A percentile compares a stretch with the other conserved stretches of the same genome.
phyloP scores from a whole-genome alignment of 2,888 invertebrate species.

The Pediacus dermestoides region DNA sequence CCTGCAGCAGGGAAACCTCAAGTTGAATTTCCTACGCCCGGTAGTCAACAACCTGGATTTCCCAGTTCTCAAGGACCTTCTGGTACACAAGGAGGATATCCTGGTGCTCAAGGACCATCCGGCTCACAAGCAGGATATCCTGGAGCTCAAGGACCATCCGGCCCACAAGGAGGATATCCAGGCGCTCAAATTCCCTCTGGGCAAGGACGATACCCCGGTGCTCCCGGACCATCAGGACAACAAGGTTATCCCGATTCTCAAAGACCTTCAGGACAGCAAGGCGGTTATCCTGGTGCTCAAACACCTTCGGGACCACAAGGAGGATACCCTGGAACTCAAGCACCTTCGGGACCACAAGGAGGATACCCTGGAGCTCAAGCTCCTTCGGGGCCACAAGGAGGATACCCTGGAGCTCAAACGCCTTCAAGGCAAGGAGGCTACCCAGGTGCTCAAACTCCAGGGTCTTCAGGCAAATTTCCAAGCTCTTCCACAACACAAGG shows the following conservation, averaged over 20 bases:
- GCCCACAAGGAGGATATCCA: constrained; percentile 17
- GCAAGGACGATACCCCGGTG: no score
- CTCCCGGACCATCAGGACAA: constrained; percentile 4
- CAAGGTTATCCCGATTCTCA: constrained; percentile 26
- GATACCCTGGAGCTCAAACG: constrained; percentile 16
- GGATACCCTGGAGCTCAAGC: constrained; percentile 17
- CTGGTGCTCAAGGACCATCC: constrained; percentile 26
- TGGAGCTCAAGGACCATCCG: constrained; percentile 38
- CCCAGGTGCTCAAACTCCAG: constrained; percentile 20
- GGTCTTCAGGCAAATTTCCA: constrained; percentile 31
- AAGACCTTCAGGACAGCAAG: constrained; percentile 31
- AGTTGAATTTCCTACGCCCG: constrained; percentile 9
- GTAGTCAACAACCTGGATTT: constrained; percentile 11
- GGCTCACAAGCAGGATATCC: constrained; percentile 30
- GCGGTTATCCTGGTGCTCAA: constrained; percentile 26
- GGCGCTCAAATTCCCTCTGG: constrained; percentile 20
- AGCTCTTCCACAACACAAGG: constrained; percentile 16
- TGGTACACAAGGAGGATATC: constrained; percentile 15
- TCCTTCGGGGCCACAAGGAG: constrained; percentile 16
- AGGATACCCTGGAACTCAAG: constrained; percentile 17
- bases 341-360: constrained; percentile 15
- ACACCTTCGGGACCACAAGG: constrained; percentile 13
- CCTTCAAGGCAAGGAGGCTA: constrained; percentile 22
- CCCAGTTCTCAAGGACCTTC: constrained; percentile 20
- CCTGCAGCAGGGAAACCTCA: constrained; percentile 4